Conservation (phyloP, 1,140 invertebrate genomes). For the Zophobas morio region DNA sequence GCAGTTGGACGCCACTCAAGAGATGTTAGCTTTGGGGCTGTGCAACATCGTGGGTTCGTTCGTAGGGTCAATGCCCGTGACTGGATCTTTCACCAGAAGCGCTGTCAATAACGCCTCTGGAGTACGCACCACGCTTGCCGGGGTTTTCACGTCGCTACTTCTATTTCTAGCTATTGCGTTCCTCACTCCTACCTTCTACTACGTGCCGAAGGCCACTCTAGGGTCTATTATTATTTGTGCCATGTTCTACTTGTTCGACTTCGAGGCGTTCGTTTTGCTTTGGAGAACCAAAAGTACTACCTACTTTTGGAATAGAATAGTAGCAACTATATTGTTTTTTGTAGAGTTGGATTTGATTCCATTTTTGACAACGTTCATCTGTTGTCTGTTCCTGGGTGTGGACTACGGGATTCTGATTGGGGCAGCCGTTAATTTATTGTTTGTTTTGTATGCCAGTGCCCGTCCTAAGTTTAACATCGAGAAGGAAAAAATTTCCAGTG, state of each 20-base stretch:
- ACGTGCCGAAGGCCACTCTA: constrained; percentile 84
- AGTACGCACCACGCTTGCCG: constrained; percentile 87
- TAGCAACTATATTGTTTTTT: constrained; percentile 44
- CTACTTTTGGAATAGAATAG: constrained; percentile 18
- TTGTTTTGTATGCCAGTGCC: constrained; percentile 78
- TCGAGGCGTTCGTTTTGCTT: constrained; percentile 80
- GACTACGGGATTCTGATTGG: constrained; percentile 84
- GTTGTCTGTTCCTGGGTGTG: constrained; percentile 75
- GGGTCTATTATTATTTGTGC: constrained; percentile 84
- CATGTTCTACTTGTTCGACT: constrained; percentile 87
- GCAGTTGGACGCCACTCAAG: constrained; percentile 80
- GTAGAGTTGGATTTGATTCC: constrained; percentile 78
- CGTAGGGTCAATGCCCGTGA: constrained; percentile 89
- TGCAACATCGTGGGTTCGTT: constrained; percentile 83
- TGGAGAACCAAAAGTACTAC: constrained; percentile 88
- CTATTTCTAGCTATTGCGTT: constrained; percentile 80
- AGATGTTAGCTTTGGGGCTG: constrained; percentile 81
- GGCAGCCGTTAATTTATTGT: constrained; percentile 75
- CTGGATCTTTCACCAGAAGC: constrained; percentile 90
- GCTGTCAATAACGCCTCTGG: constrained; percentile 94
- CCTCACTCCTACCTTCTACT: constrained; percentile 81
- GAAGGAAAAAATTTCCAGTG: constrained; percentile 54
- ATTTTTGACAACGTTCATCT: constrained; percentile 74
- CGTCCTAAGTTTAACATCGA: constrained; percentile 71
- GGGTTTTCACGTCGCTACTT: constrained; percentile 80